These are phyloP conservation scores for Eulemur albifrons DNA, from an alignment of 2,797 vertebrate species.

Conservation along the genomic window DNA sequence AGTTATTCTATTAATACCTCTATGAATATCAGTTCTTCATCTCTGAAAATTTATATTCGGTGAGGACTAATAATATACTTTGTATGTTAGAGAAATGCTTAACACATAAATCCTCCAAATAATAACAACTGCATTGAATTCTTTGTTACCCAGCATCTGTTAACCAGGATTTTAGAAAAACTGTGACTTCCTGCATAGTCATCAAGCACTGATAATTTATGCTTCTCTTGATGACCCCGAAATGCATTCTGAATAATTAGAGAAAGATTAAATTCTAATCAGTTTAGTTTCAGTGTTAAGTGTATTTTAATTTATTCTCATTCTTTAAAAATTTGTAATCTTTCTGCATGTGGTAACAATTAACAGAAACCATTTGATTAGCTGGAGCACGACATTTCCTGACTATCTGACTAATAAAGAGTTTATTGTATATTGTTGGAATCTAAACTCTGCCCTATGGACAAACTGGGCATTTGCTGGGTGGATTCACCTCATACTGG, in stretches of 20 bases:
- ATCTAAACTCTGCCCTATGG: not conserved
- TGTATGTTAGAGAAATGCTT: constrained; percentile 41
- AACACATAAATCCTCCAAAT: constrained; percentile 38
- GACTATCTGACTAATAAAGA: constrained; percentile 53
- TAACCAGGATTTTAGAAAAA: constrained; percentile 66
- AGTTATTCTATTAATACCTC: not conserved
- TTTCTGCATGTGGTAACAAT: constrained; percentile 78
- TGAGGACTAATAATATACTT: constrained; percentile 53
- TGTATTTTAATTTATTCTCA: constrained; percentile 81
- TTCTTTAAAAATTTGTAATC: constrained; percentile 76
- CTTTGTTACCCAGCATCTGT: constrained; percentile 59
- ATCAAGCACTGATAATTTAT: constrained; percentile 79
- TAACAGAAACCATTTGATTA: constrained; percentile 78
- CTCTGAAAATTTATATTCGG: constrained; percentile 47
- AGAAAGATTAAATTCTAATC: constrained; percentile 80
- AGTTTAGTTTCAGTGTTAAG: constrained; percentile 79
- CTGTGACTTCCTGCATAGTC: constrained; percentile 74
- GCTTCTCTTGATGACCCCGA: constrained; percentile 75
- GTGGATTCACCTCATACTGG: not conserved
- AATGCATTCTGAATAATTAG: constrained; percentile 80
- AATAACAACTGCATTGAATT: constrained; percentile 43
- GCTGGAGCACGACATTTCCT: constrained; percentile 66
- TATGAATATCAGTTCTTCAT: constrained; percentile 23
- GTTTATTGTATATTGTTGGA: constrained; percentile 36
- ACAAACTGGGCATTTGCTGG: not conserved